Evolutionary conservation across 2,797 vertebrate genomes (phyloP).

Genomic region (Eidolon dupreanum): DNA sequence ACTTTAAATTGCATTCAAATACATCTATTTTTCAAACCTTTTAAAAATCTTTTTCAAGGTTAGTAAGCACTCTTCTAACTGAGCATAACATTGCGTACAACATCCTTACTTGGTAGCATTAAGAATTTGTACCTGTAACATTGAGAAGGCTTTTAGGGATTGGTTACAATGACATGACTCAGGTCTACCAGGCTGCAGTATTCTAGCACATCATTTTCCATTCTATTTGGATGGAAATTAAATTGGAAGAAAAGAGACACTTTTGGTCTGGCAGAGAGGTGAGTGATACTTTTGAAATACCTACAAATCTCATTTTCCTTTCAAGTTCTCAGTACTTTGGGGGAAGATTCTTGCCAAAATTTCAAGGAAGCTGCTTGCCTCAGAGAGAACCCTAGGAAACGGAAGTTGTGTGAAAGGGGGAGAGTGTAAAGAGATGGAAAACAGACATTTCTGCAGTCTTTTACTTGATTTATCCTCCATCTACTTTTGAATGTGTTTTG

Average conservation of each 20-base stretch:
- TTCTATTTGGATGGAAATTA: constrained; percentile 38
- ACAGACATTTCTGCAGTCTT: constrained; percentile 13
- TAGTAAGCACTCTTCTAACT: neutral
- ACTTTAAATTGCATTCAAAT: neutral
- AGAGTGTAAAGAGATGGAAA: neutral
- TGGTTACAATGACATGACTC: neutral
- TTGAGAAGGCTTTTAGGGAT: neutral
- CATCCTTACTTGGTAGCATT: neutral
- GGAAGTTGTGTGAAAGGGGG: neutral
- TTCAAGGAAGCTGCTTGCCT: constrained; percentile 42
- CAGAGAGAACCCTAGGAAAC: neutral
- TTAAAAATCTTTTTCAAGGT: neutral
- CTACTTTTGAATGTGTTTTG: constrained; percentile 46
- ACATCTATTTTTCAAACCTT: neutral
- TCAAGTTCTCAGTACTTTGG: constrained; percentile 43
- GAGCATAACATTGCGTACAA: neutral
- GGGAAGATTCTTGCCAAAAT: constrained; percentile 48
- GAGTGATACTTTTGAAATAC: constrained; percentile 56
- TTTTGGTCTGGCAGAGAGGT: constrained; percentile 47
- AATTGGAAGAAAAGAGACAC: constrained; percentile 48
- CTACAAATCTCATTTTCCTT: constrained; percentile 44
- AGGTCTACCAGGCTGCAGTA: neutral
- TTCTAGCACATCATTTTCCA: neutral
- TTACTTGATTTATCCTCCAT: neutral
- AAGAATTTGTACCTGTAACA: neutral